Evolutionary conservation across 2,797 vertebrate genomes (phyloP).

Genomic region (Macropus fuliginosus): DNA sequence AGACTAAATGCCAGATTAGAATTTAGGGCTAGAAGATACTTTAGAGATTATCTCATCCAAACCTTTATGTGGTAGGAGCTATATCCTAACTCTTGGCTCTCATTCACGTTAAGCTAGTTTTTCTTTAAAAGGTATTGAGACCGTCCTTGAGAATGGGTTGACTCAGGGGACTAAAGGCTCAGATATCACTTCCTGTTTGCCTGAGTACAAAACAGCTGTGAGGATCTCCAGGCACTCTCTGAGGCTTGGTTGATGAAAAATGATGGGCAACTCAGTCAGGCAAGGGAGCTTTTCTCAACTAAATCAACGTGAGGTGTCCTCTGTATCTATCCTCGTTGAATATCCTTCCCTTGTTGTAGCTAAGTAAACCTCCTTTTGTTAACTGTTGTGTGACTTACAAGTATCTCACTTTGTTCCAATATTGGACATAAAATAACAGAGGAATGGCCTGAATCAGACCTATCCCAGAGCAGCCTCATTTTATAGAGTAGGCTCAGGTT

Average conservation of each 20-base stretch:
- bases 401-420: neutral
- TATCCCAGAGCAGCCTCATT: neutral
- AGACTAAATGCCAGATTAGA: neutral
- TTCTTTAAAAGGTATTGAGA: neutral
- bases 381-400: neutral
- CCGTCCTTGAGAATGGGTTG: neutral
- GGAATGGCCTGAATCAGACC: neutral
- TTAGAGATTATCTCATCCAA: neutral
- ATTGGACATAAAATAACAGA: neutral
- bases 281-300: neutral
- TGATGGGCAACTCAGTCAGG: neutral
- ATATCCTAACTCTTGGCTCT: neutral
- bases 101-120: neutral
- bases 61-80: neutral
- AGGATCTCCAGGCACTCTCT: neutral
- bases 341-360: neutral
- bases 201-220: neutral
- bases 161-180: neutral
- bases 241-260: neutral
- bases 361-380: neutral
- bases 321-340: neutral
- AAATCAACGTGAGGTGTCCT: neutral
- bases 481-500: neutral
- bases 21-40: neutral
- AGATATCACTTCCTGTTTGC: neutral